Evolutionary conservation across 2,113 vertebrate genomes (phyloP).

Genomic region (Albula goreensis): DNA sequence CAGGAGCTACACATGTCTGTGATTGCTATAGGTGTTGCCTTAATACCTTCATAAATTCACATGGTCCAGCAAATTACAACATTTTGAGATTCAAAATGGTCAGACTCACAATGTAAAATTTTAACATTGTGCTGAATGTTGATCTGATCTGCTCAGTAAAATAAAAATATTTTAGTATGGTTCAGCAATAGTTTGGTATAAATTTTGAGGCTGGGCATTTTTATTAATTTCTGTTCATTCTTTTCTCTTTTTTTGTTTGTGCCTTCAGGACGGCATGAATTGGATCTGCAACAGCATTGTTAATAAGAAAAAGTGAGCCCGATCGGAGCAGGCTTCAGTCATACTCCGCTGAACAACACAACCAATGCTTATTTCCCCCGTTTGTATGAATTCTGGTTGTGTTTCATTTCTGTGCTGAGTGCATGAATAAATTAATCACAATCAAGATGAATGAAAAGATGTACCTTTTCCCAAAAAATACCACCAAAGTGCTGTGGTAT

Average conservation of each 20-base stretch:
- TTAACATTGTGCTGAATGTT: too few relatives aligned
- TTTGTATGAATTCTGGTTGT: not conserved
- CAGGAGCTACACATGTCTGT: too few relatives aligned
- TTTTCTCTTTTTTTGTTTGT: constrained; percentile 21
- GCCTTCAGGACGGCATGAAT: constrained; percentile 83
- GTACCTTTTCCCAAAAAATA: not conserved
- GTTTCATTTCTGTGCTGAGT: not conserved
- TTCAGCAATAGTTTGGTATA: too few relatives aligned
- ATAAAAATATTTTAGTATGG: too few relatives aligned
- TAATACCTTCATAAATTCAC: too few relatives aligned
- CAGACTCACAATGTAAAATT: too few relatives aligned
- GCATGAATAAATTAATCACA: not conserved
- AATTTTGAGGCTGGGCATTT: not conserved
- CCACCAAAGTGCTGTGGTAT: not conserved
- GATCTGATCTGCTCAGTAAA: too few relatives aligned
- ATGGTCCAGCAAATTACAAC: too few relatives aligned
- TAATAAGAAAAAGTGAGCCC: constrained; percentile 76
- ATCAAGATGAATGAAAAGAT: not conserved
- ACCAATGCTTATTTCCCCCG: not conserved
- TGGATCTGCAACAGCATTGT: constrained; percentile 88
- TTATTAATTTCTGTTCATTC: not conserved
- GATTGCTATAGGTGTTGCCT: too few relatives aligned
- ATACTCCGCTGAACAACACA: not conserved
- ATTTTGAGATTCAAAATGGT: too few relatives aligned
- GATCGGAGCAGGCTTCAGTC: not conserved